Conservation (phyloP, 2,888 invertebrate genomes). For the Sphaerophoria rueppellii region DNA sequence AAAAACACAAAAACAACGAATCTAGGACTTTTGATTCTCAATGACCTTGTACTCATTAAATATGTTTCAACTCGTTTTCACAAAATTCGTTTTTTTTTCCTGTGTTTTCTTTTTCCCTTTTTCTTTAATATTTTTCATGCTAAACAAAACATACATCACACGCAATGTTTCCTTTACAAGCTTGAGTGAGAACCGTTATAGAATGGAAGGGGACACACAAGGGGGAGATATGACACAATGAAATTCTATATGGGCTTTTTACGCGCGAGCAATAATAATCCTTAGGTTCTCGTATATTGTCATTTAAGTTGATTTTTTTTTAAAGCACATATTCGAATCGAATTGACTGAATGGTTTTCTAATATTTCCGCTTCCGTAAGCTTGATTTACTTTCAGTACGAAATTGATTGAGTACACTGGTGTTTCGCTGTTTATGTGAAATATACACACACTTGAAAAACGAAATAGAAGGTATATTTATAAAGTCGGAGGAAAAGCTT, state of each 20-base stretch:
- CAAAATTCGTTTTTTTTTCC: constrained; percentile 13
- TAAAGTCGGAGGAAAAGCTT: constrained; percentile 21
- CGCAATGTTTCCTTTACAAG: constrained; percentile 35
- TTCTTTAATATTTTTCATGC: constrained; percentile 45
- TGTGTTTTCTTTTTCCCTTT: constrained; percentile 10
- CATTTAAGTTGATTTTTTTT: constrained; percentile 7
- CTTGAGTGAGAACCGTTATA: neutral
- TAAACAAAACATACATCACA: constrained; percentile 63
- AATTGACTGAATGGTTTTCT: constrained; percentile 6
- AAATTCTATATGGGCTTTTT: constrained; percentile 50
- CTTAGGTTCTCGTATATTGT: constrained; percentile 2
- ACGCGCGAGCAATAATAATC: constrained; percentile 31
- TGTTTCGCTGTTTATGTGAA: constrained; percentile 28
- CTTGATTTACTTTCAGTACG: constrained; percentile 50
- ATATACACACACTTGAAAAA: constrained; percentile 14
- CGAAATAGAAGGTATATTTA: neutral
- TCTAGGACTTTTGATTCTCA: constrained; percentile 72
- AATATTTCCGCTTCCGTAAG: constrained; percentile 45
- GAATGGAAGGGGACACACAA: neutral
- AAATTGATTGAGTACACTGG: constrained; percentile 62
- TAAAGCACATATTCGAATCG: neutral
- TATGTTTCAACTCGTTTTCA: constrained; percentile 62
- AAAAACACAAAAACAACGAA: constrained; percentile 41
- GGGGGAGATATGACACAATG: constrained; percentile 16
- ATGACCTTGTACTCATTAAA: constrained; percentile 73